Conservation (phyloP, 2,113 vertebrate genomes). For the Amia ocellicauda region DNA sequence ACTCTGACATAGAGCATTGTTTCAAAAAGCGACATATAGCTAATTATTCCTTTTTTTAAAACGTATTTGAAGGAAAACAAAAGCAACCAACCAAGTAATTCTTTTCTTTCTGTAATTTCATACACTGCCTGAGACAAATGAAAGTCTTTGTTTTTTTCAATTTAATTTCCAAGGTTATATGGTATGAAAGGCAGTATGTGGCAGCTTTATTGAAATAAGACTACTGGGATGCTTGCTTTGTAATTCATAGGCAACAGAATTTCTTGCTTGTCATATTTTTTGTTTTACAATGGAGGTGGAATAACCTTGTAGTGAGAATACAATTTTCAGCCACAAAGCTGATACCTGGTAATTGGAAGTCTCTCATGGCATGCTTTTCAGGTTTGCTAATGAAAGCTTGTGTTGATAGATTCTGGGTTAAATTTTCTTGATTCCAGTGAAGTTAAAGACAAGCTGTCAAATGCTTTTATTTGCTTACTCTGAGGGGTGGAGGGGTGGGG, state of each 20-base stretch:
- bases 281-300: conserved; percentile 32
- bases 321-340: conserved; percentile 32
- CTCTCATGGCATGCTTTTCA: background rate
- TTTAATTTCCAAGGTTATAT: conserved; percentile 14
- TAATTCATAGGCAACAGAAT: conserved; percentile 24
- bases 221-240: conserved; percentile 2
- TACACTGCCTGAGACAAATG: background rate
- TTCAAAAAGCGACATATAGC: no score
- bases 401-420: no score
- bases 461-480: no score
- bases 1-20: no score
- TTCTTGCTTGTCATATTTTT: conserved; percentile 18
- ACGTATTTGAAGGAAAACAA: background rate
- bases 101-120: background rate
- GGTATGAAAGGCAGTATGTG: background rate
- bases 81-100: background rate
- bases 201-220: conserved; percentile 18
- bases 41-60: background rate
- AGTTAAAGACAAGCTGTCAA: no score
- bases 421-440: no score
- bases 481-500: no score
- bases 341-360: conserved; percentile 36
- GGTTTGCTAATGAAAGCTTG: no score
- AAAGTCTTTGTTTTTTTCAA: background rate
- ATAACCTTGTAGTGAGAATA: conserved; percentile 29